These are phyloP conservation scores for Eleginops maclovinus DNA, from an alignment of 2,113 vertebrate species.

Conservation along the genomic window DNA sequence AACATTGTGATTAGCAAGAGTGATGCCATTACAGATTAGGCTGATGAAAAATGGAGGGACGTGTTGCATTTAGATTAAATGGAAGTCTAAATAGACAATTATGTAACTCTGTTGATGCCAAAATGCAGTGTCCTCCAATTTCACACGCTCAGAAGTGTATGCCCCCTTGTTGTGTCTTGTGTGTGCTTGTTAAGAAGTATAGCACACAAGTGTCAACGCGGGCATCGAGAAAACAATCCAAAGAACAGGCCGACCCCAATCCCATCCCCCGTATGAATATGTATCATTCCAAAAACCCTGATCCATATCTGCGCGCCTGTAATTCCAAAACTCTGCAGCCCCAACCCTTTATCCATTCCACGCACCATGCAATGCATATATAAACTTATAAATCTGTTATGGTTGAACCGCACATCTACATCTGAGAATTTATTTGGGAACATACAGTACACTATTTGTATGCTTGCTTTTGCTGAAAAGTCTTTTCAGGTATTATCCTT, in stretches of 20 bases:
- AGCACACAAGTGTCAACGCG: slow-evolving; percentile 50
- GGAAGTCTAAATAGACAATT: slow-evolving; percentile 57
- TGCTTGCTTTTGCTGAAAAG: slow-evolving; percentile 29
- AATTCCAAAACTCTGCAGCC: slow-evolving; percentile 61
- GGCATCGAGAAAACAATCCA: slow-evolving; percentile 66
- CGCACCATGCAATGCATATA: slow-evolving; percentile 59
- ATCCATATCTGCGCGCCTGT: slow-evolving; percentile 74
- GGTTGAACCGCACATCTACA: slow-evolving; percentile 56
- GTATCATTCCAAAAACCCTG: slow-evolving; percentile 74
- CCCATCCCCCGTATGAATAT: slow-evolving; percentile 78
- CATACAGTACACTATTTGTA: slow-evolving; percentile 1
- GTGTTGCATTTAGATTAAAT: slow-evolving; percentile 40
- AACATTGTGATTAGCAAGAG: slow-evolving; percentile 47
- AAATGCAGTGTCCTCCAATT: slow-evolving; percentile 17
- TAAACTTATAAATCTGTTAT: slow-evolving; percentile 63
- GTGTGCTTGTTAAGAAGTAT: slow-evolving; percentile 43
- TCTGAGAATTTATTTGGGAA: slow-evolving; percentile 51
- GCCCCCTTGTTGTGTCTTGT: slow-evolving; percentile 21
- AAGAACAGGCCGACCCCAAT: slow-evolving; percentile 77
- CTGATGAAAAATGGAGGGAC: slow-evolving; percentile 45
- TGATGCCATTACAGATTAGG: slow-evolving; percentile 64
- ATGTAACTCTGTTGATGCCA: slow-evolving; percentile 52
- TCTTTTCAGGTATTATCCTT: no score
- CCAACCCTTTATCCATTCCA: slow-evolving; percentile 42
- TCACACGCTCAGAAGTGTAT: neutral